Evolutionary conservation across 2,888 invertebrate genomes (phyloP), one percentile per base, ranked within the genome.

Genomic region (Taphrorychus bicolor): DNA sequence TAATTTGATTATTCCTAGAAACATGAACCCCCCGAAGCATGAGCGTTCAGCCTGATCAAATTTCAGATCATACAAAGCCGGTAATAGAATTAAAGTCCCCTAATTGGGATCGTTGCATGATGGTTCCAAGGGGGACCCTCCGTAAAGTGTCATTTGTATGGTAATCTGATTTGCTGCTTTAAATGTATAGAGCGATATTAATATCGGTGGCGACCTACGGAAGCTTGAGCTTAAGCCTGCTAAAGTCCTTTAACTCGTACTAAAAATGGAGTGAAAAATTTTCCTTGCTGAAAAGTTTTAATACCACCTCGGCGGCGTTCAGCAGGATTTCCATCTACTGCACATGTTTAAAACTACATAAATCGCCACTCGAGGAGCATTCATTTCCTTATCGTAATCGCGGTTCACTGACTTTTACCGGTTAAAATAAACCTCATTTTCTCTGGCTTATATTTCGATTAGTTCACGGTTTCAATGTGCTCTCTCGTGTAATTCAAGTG

Each of bases 341-440:
- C 62, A 62, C 67, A 67, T 58, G 62, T 67, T 67, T 67, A 63
- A 67, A 58, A 58, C 48, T 45, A 62, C 59, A 63, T 67, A 67
- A 67, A 67, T 67, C 54, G 62, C 48, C 45, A 54, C 61, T 52
- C 59, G 32, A n/a, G n/a, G 32, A 63, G 59, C 54, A 59, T 22
- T 60, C 60, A 52, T 60, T 69, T 69, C 65, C 69, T 69, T 69
- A 69, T 69, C 69, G 60, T 41, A 41, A 69, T 52, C 53, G 60
- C 69, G 64, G 69, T 69, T 69, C 69, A 69, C 65, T 69, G 69
- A 69, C 69, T 69, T 51, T 51, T 63, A 54, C 18, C 9, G 57
- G 54, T 59, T 69, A 65, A 69, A 69, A 69, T 69, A 69, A 65
- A 59, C 69, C 64, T 58, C 65, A 59, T 69, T 69, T 67, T 42